Conservation (phyloP, 2,888 invertebrate species). For the Thecocarcelia acutangulata region DNA sequence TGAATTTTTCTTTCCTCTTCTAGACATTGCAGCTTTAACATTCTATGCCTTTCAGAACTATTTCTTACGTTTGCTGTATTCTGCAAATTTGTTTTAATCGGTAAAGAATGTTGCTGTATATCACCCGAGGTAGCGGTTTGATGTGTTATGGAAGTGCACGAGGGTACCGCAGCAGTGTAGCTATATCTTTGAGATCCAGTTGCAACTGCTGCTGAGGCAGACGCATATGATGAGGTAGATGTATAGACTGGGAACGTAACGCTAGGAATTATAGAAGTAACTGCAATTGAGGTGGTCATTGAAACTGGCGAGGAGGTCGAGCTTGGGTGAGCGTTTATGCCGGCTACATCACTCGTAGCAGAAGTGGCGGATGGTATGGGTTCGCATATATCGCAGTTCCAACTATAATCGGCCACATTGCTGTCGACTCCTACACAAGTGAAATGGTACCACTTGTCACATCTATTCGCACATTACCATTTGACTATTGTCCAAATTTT, state of each 20-base stretch:
- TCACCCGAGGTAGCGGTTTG: not conserved
- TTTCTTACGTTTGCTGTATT: not conserved
- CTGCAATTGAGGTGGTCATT: not conserved
- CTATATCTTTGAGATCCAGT: no score
- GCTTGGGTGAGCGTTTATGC: not conserved
- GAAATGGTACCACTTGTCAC: slow-evolving; percentile 33
- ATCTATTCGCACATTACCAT: slow-evolving; percentile 30
- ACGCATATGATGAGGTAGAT: no score
- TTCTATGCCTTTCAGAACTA: slow-evolving; percentile 13
- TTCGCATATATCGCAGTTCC: slow-evolving; percentile 33
- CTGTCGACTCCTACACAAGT: slow-evolving; percentile 30
- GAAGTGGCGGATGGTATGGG: not conserved
- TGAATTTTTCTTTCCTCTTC: slow-evolving; percentile 2
- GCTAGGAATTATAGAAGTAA: no score
- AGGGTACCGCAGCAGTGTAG: no score
- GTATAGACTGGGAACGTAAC: no score
- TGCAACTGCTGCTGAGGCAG: no score
- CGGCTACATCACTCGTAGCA: not conserved
- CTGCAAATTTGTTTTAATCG: not conserved
- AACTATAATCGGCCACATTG: slow-evolving; percentile 17
- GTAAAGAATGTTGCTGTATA: not conserved
- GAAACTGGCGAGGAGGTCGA: slow-evolving; percentile 21
- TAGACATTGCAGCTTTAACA: slow-evolving; percentile 4
- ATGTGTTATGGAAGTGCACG: not conserved
- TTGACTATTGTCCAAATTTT: slow-evolving; percentile 1